Percentiles rank a stretch among this genome's conserved stretches.
phyloP scores from a whole-genome alignment of 92 coral and sea anemone genomes.

The Palythoa caribaeorum region DNA sequence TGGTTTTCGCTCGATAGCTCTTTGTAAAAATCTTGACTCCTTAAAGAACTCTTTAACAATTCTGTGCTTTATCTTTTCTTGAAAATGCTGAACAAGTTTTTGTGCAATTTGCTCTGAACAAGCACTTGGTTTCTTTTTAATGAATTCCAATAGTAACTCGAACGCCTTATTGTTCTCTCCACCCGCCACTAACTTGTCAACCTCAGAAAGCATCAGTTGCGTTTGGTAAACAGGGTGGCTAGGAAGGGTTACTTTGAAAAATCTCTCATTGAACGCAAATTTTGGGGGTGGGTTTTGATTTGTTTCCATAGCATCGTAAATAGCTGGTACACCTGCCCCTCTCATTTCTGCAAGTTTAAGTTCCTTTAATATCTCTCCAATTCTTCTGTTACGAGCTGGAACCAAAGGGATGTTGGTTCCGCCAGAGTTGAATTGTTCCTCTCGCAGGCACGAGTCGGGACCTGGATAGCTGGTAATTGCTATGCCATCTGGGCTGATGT shows the following conservation, averaged over 20 bases:
- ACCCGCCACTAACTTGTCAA: conserved; percentile 60
- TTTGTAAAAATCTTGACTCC: conserved; percentile 22
- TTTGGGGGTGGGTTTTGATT: conserved; percentile 74
- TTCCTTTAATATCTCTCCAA: conserved; percentile 75
- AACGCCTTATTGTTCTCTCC: conserved; percentile 68
- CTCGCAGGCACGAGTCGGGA: conserved; percentile 62
- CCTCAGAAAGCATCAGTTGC: conserved; percentile 52
- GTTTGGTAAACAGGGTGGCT: conserved; percentile 77
- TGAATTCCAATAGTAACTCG: conserved; percentile 44
- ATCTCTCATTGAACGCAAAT: conserved; percentile 54
- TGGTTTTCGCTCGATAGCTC: conserved; percentile 30
- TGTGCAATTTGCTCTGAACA: conserved; percentile 53
- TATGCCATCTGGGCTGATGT: conserved; percentile 67
- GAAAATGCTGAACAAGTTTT: conserved; percentile 53
- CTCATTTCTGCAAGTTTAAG: conserved; percentile 76
- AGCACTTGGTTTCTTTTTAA: conserved; percentile 33
- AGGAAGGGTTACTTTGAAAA: conserved; percentile 74
- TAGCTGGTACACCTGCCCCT: conserved; percentile 75
- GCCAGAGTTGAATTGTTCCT: conserved; percentile 59
- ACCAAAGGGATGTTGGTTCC: conserved; percentile 71
- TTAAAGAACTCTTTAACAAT: conserved; percentile 21
- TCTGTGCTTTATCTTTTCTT: conserved; percentile 49
- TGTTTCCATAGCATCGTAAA: conserved; percentile 69
- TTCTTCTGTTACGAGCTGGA: conserved; percentile 82
- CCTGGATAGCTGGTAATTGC: conserved; percentile 83